These are phyloP conservation scores for Ellobium chinense DNA, from an alignment of 2,888 invertebrate species.

Conservation along the genomic window DNA sequence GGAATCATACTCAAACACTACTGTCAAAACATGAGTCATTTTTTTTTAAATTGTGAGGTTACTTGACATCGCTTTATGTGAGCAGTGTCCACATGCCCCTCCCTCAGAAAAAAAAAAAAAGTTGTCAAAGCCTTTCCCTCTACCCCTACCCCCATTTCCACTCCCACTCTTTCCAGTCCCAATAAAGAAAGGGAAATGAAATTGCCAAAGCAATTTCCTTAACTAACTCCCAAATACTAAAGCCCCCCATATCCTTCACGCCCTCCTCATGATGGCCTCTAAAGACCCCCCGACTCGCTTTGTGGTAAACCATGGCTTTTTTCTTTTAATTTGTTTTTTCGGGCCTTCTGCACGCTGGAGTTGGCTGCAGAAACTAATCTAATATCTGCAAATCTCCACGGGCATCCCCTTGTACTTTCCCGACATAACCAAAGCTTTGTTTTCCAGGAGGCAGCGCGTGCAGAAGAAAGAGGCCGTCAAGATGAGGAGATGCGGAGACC, in stretches of 20 bases:
- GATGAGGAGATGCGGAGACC: slow-evolving; percentile 2
- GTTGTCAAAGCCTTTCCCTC: too few species aligned
- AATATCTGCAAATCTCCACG: slow-evolving; percentile 43
- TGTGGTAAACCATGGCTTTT: too few species aligned
- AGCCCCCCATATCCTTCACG: neutral
- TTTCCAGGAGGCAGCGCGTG: slow-evolving; percentile 25
- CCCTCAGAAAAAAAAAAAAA: too few species aligned
- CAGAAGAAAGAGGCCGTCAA: slow-evolving; percentile 28
- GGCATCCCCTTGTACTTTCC: slow-evolving; percentile 24
- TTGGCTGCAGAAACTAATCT: slow-evolving; percentile 37
- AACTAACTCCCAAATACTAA: slow-evolving; percentile 16
- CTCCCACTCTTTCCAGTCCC: too few species aligned
- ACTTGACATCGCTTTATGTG: too few species aligned
- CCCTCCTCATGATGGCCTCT: neutral
- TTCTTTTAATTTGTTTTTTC: neutral
- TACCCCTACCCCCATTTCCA: too few species aligned
- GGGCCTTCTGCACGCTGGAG: slow-evolving; percentile 9
- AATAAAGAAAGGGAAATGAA: slow-evolving; percentile 41
- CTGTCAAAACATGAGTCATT: too few species aligned
- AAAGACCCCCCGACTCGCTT: too few species aligned
- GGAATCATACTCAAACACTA: too few species aligned
- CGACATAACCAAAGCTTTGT: slow-evolving; percentile 39
- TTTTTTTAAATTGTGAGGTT: too few species aligned
- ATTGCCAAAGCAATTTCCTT: slow-evolving; percentile 33
- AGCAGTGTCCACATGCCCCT: too few species aligned